Evolutionary conservation across 2,888 invertebrate species (phyloP).

Genomic region (Apodemia hepburni): DNA sequence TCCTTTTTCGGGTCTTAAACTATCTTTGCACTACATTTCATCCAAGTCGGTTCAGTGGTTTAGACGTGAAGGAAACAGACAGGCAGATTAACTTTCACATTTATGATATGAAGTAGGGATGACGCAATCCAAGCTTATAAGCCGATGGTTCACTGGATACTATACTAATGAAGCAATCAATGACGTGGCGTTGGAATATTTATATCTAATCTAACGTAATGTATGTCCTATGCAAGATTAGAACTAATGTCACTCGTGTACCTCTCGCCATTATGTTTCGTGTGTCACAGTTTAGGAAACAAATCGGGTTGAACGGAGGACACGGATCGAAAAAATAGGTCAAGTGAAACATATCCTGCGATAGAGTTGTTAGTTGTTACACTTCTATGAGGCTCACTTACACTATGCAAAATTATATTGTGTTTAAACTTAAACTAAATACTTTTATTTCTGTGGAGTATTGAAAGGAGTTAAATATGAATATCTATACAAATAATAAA

Average conservation of each 20-base stretch:
- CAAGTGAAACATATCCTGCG: not conserved
- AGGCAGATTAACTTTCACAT: too few relatives aligned
- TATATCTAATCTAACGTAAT: not conserved
- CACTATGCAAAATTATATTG: not conserved
- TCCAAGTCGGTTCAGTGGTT: too few relatives aligned
- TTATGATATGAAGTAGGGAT: too few relatives aligned
- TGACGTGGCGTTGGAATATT: not conserved
- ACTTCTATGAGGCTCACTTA: not conserved
- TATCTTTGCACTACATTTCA: too few relatives aligned
- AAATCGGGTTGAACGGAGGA: not conserved
- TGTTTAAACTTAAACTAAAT: too few relatives aligned
- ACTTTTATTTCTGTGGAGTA: too few relatives aligned
- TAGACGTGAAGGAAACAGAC: too few relatives aligned
- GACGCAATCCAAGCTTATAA: too few relatives aligned
- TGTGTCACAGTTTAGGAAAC: not conserved
- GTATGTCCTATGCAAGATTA: not conserved
- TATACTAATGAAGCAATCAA: not conserved
- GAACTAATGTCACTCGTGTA: not conserved
- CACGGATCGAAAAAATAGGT: conserved; percentile 7
- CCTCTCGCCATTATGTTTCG: not conserved
- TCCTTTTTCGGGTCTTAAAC: too few relatives aligned
- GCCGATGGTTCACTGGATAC: not conserved
- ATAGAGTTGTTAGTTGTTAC: not conserved
- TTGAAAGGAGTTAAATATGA: too few relatives aligned
- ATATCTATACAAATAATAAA: too few relatives aligned